Percentiles rank a stretch among this genome's conserved stretches.
These are phyloP conservation scores for Merops nubicus DNA, from an alignment of 2,113 vertebrate species.

Conservation along the genomic window DNA sequence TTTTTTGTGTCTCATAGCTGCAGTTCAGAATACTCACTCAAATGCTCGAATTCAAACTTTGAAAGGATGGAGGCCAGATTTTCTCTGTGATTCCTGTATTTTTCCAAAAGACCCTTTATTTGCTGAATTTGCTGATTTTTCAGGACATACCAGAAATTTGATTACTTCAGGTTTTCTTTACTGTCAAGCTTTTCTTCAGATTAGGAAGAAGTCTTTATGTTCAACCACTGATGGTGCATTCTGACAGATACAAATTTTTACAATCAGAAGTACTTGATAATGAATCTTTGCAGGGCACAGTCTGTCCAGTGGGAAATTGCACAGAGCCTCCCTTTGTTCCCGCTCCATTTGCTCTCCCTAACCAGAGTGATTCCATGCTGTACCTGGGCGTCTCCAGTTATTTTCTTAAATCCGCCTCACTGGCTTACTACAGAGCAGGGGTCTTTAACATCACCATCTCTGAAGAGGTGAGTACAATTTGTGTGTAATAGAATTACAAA, in stretches of 20 bases:
- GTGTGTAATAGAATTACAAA: not conserved
- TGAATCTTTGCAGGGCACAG: slow-evolving; percentile 54
- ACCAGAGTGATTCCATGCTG: slow-evolving; percentile 49
- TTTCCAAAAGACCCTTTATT: not conserved
- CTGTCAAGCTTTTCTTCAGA: not conserved
- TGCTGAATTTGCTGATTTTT: not conserved
- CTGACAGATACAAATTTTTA: not conserved
- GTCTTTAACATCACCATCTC: slow-evolving; percentile 49
- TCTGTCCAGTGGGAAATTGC: slow-evolving; percentile 54
- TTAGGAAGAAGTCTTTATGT: not conserved
- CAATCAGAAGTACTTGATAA: not conserved
- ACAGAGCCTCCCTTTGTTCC: slow-evolving; percentile 51
- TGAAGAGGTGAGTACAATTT: slow-evolving; percentile 47
- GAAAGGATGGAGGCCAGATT: not conserved
- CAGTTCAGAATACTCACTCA: not conserved
- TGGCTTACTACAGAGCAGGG: slow-evolving; percentile 61
- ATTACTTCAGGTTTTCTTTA: not conserved
- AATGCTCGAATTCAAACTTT: not conserved
- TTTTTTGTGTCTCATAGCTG: not conserved
- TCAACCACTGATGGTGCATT: not conserved
- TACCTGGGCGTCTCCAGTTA: slow-evolving; percentile 66
- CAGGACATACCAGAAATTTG: not conserved
- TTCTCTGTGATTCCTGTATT: not conserved
- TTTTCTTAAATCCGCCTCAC: slow-evolving; percentile 69
- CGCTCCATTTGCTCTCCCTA: slow-evolving; percentile 44